phyloP scores from a whole-genome alignment of 1,140 invertebrate genomes.

The Pachyrhynchus sulphureomaculatus region DNA sequence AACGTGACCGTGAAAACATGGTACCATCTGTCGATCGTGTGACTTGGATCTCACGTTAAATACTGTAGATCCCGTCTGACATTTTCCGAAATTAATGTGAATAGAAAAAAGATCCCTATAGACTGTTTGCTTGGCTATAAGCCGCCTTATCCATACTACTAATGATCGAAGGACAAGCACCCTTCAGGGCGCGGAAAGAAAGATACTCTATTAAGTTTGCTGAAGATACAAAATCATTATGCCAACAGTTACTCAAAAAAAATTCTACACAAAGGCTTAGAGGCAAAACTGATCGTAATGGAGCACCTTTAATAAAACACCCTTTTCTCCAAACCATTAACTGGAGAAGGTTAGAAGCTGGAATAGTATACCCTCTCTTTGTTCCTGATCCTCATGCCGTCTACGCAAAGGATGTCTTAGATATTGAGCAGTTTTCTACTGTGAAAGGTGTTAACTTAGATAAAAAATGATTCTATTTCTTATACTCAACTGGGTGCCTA shows the following conservation, averaged over 20 bases:
- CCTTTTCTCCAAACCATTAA: slow-evolving; percentile 90
- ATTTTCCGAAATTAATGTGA: too few relatives aligned
- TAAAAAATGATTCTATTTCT: slow-evolving; percentile 93
- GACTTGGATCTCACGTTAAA: too few relatives aligned
- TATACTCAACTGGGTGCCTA: slow-evolving; percentile 98
- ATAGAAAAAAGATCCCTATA: too few relatives aligned
- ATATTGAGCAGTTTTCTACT: slow-evolving; percentile 99
- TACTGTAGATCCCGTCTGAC: too few relatives aligned
- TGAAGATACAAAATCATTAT: slow-evolving; percentile 90
- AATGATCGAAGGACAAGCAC: slow-evolving; percentile 99
- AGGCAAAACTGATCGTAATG: slow-evolving; percentile 78
- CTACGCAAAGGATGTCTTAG: slow-evolving; percentile 99
- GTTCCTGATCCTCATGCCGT: slow-evolving; percentile 91
- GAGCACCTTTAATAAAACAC: slow-evolving; percentile 84
- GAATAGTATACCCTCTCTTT: slow-evolving; percentile 69
- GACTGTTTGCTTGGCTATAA: too few relatives aligned
- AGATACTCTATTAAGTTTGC: slow-evolving; percentile 95
- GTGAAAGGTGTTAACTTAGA: slow-evolving; percentile 98
- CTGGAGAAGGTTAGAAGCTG: slow-evolving; percentile 96
- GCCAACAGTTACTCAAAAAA: slow-evolving; percentile 88
- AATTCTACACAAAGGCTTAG: slow-evolving; percentile 80
- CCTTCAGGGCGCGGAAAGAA: slow-evolving; percentile 83
- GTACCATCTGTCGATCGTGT: too few relatives aligned
- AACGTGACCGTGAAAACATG: too few relatives aligned
- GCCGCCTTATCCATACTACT: too few relatives aligned